Evolutionary conservation across 2,113 vertebrate genomes (phyloP), one percentile per base, ranked within the genome.

Genomic region (Nothoprocta perdicaria): DNA sequence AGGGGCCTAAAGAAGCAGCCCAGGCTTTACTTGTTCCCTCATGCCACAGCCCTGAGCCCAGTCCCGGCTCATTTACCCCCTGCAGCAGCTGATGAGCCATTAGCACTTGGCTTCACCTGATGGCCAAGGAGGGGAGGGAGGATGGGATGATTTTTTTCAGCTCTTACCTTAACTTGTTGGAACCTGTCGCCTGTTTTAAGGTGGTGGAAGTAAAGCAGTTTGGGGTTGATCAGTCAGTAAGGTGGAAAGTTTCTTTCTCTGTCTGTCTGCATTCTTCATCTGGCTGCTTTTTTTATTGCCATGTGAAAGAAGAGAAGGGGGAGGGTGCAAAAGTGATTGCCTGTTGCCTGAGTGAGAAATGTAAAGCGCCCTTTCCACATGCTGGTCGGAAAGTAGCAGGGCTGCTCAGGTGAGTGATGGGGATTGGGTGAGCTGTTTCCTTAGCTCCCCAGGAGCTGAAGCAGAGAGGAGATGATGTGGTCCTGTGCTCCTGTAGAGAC

Each of bases 111-210:
- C 65, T 74, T 88, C 61, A 38, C 18, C 19, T 60, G 38, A 5
- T 33, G 67, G 40, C 21, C 58, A 67, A 13, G 53, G 63, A 23
- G 18, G 6, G 50, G 67, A 77, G 57, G 45, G 12, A 33, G 66
- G 45, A 41, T 17, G 27, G 66, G 21, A 14, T 19, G 16, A n/a
- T n/a, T 84, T 0, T 0, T n/a, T 41, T 57, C 14, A 48, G 40
- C 10, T 43, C 33, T 53, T 23, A 29, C 8, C 31, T 38, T 29
- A 33, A 35, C 21, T 40, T 50, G n/a, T 84, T 29, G 60, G 81
- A 41, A 66, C 50, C 29, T 58, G 26, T 31, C 55, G 77, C 0
- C 31, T 62, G 21, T 29, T 53, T 66, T 61, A 46, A 63, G 33
- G 18, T 0, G 0, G 19, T n/a, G 40, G 22, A 84, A 88, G 31